A percentile compares a stretch with the other conserved stretches of the same genome.
Conservation (phyloP, 2,113 vertebrate species). For the Kobus ellipsiprymnus region DNA sequence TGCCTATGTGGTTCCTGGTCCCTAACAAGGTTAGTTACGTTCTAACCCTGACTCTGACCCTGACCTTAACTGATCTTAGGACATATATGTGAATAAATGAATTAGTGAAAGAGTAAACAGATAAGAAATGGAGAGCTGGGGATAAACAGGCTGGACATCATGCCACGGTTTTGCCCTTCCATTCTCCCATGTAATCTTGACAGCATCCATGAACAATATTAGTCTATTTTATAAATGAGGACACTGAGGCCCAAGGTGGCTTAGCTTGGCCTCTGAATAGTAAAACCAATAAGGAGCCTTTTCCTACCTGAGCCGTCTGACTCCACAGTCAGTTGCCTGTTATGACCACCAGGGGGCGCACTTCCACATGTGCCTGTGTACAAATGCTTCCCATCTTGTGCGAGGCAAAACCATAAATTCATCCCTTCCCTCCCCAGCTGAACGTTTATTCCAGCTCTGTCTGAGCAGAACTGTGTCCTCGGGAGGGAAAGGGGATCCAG, state of each 20-base stretch:
- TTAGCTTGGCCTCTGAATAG: not conserved
- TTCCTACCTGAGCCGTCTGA: too few relatives aligned
- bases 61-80: not conserved
- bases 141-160: not conserved
- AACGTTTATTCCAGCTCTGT: not conserved
- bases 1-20: not conserved
- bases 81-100: not conserved
- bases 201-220: fast-evolving
- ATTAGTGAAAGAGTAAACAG: fast-evolving
- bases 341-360: not conserved
- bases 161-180: fast-evolving
- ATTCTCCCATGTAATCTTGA: fast-evolving
- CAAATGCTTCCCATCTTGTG: fast-evolving
- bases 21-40: not conserved
- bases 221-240: not conserved
- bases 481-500: not conserved
- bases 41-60: not conserved
- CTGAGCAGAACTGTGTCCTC: not conserved
- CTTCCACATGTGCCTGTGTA: not conserved
- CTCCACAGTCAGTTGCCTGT: not conserved
- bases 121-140: not conserved
- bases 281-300: not conserved
- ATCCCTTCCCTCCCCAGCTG: not conserved
- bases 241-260: not conserved
- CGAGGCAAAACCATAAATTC: not conserved